phyloP scores from a whole-genome alignment of 2,888 invertebrate species.

The Muschampia plurimacula region DNA sequence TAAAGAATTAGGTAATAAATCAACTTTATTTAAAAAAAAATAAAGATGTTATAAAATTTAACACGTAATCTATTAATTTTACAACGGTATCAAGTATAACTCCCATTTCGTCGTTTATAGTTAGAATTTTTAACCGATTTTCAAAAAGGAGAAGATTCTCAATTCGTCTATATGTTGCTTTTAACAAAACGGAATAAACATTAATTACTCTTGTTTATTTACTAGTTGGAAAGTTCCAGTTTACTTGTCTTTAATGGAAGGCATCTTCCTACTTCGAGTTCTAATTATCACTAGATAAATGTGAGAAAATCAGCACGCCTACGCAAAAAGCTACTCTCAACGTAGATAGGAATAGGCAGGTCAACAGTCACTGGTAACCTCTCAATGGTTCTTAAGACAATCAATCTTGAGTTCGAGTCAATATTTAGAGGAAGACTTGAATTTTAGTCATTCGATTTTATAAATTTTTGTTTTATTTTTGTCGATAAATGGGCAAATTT shows the following conservation, averaged over 20 bases:
- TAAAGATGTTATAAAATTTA: too few relatives aligned
- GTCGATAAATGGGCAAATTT: background rate
- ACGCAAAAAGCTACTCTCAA: slow-evolving; percentile 32
- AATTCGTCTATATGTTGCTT: too few relatives aligned
- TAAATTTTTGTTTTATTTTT: slow-evolving; percentile 1
- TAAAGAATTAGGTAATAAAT: too few relatives aligned
- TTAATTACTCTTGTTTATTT: slow-evolving; percentile 15
- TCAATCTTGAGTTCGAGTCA: slow-evolving; percentile 20
- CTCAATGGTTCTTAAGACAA: slow-evolving; percentile 33
- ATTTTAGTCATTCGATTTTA: slow-evolving; percentile 13
- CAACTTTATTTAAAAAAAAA: too few relatives aligned
- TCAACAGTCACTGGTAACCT: slow-evolving; percentile 35
- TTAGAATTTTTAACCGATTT: too few relatives aligned
- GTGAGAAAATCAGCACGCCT: slow-evolving; percentile 38
- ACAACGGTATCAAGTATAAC: too few relatives aligned
- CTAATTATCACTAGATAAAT: slow-evolving; percentile 26
- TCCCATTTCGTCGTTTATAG: too few relatives aligned
- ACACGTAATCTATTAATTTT: too few relatives aligned
- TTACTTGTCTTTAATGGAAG: slow-evolving; percentile 13
- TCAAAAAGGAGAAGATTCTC: too few relatives aligned
- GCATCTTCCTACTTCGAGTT: slow-evolving; percentile 30
- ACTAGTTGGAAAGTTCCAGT: slow-evolving; percentile 8
- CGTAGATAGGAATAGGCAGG: slow-evolving; percentile 24
- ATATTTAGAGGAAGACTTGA: slow-evolving; percentile 17
- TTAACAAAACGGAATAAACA: slow-evolving; percentile 2